Conservation (phyloP, 2,888 invertebrate species). For the Laspeyria flexula region DNA sequence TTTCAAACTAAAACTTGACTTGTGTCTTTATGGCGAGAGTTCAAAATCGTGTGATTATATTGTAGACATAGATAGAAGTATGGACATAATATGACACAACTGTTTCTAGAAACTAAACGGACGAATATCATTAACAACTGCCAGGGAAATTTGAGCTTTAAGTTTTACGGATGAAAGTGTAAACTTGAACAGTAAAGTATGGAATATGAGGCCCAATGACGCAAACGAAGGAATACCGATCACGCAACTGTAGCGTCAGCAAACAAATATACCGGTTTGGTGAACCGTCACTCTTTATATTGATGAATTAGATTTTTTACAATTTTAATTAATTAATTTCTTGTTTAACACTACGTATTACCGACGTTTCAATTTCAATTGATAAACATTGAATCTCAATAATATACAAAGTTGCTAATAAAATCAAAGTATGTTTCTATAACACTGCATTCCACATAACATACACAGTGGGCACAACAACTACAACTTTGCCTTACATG, state of each 20-base stretch:
- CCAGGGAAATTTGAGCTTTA: slow-evolving; percentile 20
- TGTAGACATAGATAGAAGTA: slow-evolving; percentile 6
- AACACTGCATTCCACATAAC: no score
- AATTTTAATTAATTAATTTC: slow-evolving; percentile 4
- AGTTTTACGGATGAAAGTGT: not conserved
- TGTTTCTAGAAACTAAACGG: slow-evolving; percentile 24
- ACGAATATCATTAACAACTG: slow-evolving; percentile 6
- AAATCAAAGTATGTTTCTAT: no score
- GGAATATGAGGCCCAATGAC: slow-evolving; percentile 30
- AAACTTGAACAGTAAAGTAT: slow-evolving; percentile 3
- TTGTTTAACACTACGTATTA: not conserved
- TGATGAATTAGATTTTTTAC: no score
- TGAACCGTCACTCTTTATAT: slow-evolving; percentile 21
- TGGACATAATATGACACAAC: slow-evolving; percentile 1
- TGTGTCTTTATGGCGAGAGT: fast-evolving
- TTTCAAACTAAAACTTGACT: slow-evolving; percentile 2
- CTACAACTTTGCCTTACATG: no score
- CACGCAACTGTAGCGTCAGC: slow-evolving; percentile 43
- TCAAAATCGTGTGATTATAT: not conserved
- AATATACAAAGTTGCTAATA: no score
- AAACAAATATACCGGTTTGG: slow-evolving; percentile 35
- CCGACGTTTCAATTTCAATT: no score
- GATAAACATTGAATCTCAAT: no score
- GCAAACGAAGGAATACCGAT: slow-evolving; percentile 33
- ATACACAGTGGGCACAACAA: no score